Conservation (phyloP, 2,888 invertebrate genomes). For the Macaria liturata region DNA sequence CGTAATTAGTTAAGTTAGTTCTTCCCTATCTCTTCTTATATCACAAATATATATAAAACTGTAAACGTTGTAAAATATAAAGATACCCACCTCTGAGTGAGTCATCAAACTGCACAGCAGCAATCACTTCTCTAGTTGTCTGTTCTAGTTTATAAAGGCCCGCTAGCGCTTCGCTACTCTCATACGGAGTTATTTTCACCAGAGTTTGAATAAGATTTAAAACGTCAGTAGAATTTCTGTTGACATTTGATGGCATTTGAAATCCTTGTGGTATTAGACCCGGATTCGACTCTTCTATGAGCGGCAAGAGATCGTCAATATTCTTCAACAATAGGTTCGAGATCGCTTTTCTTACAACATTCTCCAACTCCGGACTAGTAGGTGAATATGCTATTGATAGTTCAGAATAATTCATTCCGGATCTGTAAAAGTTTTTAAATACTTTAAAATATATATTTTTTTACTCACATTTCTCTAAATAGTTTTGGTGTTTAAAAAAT, state of each 20-base stretch:
- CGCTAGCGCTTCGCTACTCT: constrained; percentile 54
- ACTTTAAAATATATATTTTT: too few relatives aligned
- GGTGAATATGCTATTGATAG: constrained; percentile 78
- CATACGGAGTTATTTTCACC: constrained; percentile 52
- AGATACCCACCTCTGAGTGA: constrained; percentile 54
- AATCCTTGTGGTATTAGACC: constrained; percentile 37
- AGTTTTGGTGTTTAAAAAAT: too few relatives aligned
- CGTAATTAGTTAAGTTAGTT: too few relatives aligned
- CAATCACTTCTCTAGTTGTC: constrained; percentile 59
- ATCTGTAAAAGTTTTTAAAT: constrained; percentile 47
- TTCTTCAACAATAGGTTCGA: constrained; percentile 55
- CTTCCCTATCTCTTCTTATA: too few relatives aligned
- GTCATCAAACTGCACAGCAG: constrained; percentile 85
- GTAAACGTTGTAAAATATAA: too few relatives aligned
- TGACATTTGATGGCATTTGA: constrained; percentile 40
- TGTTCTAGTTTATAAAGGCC: constrained; percentile 60
- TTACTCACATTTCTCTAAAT: too few relatives aligned
- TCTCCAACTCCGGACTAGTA: constrained; percentile 57
- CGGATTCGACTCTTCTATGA: constrained; percentile 42
- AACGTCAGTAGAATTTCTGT: constrained; percentile 45
- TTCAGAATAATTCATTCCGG: constrained; percentile 52
- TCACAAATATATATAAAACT: too few relatives aligned
- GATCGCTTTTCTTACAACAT: constrained; percentile 59
- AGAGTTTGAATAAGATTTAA: constrained; percentile 49
- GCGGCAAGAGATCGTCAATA: constrained; percentile 54